Evolutionary conservation across 2,113 vertebrate species (phyloP), one percentile per base, ranked within the genome.

Genomic region (Ploceus nigricollis): DNA sequence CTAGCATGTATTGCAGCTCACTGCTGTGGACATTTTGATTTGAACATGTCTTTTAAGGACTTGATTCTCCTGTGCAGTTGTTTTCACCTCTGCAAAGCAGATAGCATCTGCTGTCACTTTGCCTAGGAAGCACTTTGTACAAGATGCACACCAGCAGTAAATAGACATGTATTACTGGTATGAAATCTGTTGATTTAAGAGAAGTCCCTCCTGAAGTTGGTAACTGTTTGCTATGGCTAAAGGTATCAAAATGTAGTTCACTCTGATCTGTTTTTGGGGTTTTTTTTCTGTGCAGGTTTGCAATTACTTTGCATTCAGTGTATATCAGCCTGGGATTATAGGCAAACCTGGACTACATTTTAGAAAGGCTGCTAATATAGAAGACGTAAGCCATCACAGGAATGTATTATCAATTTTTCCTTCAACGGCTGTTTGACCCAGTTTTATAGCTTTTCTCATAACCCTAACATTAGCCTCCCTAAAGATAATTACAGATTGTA

Each of bases 211-310:
- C 15, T 71, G 39, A 66, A 64, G 9, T 12, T 53, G 27, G 14
- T 27, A 56, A 40, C 5, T 30, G 5, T 28, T 75, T 24, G 5
- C 8, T 61, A 9, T 6, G 16, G 44, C 16, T 60, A 31, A 56
- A 40, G 3, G 22, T 28, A 3, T 40, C 27, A 85, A 79, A 91
- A 76, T 37, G 4, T 31, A n/a, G 4, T 24, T 77, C 2, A 2
- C 5, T 33, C 56, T 77, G 39, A 53, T 28, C 6, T 0, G 0
- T 3, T 50, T 54, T 44, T 6, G 11, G 4, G 2, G 2, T 53
- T 78, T 27, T 30, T 39, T 33, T 39, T 51, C 25, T 70, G 17
- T 39, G 12, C 4, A 71, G 25, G 6, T 68, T 85, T 50, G 14
- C 9, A 24, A 35, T 37, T 84, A 44, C 30, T 70, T 79, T 76